A percentile compares a stretch with the other conserved stretches of the same genome.
Conservation (phyloP, 2,113 vertebrate species). For the Merops nubicus region DNA sequence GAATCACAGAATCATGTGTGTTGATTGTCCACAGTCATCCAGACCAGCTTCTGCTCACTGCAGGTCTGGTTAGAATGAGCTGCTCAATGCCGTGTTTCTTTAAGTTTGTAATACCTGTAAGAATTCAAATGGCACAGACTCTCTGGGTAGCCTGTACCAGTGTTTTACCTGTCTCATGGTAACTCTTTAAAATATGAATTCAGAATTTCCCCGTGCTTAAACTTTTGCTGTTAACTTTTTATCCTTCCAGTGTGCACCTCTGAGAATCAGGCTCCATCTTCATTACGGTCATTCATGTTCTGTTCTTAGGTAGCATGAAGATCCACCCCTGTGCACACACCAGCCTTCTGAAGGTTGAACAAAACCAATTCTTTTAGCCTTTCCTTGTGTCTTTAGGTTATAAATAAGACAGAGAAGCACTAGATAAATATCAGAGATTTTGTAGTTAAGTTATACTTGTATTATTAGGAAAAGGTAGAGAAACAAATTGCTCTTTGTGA, state of each 20-base stretch:
- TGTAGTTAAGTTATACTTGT: background rate
- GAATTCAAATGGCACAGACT: background rate
- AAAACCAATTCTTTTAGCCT: background rate
- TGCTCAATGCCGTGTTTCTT: background rate
- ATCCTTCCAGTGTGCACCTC: background rate
- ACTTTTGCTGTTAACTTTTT: background rate
- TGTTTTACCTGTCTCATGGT: background rate
- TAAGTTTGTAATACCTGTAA: background rate
- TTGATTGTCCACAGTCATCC: background rate
- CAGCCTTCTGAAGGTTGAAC: background rate
- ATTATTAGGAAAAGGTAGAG: background rate
- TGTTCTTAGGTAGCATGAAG: background rate
- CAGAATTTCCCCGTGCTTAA: background rate
- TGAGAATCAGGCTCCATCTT: background rate
- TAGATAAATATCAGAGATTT: background rate
- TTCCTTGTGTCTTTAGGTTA: background rate
- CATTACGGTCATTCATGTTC: background rate
- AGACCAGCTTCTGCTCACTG: background rate
- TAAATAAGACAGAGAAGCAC: background rate
- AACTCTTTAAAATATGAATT: background rate
- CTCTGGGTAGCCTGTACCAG: background rate
- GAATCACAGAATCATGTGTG: background rate
- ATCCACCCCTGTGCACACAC: rapidly evolving
- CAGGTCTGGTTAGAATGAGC: background rate
- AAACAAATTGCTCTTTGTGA: background rate